Base-by-base conservation (phyloP, 1,140 invertebrate species). In the Formica selysi region DNA sequence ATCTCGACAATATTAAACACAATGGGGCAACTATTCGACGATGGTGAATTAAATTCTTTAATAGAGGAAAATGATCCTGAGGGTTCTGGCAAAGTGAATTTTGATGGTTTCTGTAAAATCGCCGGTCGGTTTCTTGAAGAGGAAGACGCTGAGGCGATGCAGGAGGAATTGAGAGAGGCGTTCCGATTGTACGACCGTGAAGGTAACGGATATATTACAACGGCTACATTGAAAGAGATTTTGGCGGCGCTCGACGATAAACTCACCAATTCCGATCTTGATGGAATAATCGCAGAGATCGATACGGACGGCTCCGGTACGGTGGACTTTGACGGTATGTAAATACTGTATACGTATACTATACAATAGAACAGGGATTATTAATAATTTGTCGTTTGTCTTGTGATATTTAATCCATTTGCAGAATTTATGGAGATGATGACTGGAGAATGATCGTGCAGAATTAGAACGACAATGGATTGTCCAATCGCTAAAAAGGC, bases 151-250 rank as follows among this genome's bases (percentile, higher is more conserved):
- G 98, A 98, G 93, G 98, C 98, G 67, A 99, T 99, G 96, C 97
- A 98, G 94, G 98, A 99, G 93, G 98, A 99, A 96, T 96, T 99
- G 64, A 98, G 98, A 91, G 98, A 99, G 96, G 98, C 98, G 70
- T 99, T 99, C 96, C 96, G 98, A 93, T 96, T 97, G 87, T 97
- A 97, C 93, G 97, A 97, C 93, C 96, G 97, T 90, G 96, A 97
- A 96, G 98, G 98, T 38, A 99, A 99, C 93, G 98, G 98, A 91
- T 99, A 98, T 95, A 99, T 99, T 93, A 98, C 98, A 76, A 99
- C 98, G 16, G 97, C 97, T 0, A 98, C 98, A 5, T 96, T 99
- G 19, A 97, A 98, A 92, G 98, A 99, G 95, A 99, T 99, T 94
- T 96, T 99, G 26, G 97, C 97, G 38, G 98, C 98, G 6, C 96